Evolutionary conservation across 1,140 invertebrate genomes (phyloP), one percentile per base, ranked within the genome.

Genomic region (Laupala kohalensis): DNA sequence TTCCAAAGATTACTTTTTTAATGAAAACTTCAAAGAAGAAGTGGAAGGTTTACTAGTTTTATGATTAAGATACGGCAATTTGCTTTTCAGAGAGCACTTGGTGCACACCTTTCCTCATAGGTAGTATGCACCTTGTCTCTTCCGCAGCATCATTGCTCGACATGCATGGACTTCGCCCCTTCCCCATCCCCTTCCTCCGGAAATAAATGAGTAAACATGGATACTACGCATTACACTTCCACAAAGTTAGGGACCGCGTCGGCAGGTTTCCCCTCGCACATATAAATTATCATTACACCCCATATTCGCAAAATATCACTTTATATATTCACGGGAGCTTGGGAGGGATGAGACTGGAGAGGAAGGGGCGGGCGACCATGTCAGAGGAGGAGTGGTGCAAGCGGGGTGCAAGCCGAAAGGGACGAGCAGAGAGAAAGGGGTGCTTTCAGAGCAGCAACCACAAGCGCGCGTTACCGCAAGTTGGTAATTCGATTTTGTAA

Each of bases 261-360:
- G 37, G 37, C 37, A 19, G 19, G 37, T 53, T n/a, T 29, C 67
- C 67, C 67, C 67, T 37, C 25, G 15, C 67, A 26, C 28, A 25
- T 62, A 71, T 71, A 71, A 71, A 71, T 71, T 71, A 71, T 66
- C 63, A 26, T 71, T 71, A 71, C 63, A 53, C 64, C 63, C 23
- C 27, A 68, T 29, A 71, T 71, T 71, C 70, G 70, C 63, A 65
- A 71, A 71, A 71, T 71, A 71, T 71, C 70, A 71, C 70, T 71
- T 71, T 71, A 71, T 71, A 71, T 65, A 71, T 64, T 27, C 19
- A 68, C 24, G n/a, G 70, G 70, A 25, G 69, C 37, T 37, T 62
- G 15, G 67, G 13, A 26, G 65, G 27, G n/a, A n/a, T n/a, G 53
- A 13, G 12, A n/a, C 64, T 66, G 64, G 9, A 1, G 64, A 9